phyloP scores from a whole-genome alignment of 2,113 vertebrate species.

The Azemiops feae region DNA sequence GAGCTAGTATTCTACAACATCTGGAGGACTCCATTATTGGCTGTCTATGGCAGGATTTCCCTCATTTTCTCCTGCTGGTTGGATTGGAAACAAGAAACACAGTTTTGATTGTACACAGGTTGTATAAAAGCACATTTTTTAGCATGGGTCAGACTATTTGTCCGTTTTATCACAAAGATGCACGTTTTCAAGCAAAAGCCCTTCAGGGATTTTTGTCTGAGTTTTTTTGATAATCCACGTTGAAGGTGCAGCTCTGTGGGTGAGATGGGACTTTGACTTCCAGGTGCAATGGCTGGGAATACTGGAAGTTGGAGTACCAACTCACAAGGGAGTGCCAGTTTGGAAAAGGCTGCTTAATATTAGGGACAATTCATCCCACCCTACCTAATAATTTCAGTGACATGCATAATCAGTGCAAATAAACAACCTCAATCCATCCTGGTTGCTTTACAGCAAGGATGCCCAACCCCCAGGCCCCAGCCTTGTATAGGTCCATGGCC shows the following conservation, averaged over 20 bases:
- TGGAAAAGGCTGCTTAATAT: not conserved
- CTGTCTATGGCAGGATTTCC: not conserved
- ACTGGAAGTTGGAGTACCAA: not conserved
- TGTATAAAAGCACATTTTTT: not conserved
- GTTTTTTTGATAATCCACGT: not conserved
- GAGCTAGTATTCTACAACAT: not conserved
- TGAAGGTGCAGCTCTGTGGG: not conserved
- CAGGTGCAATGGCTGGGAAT: not conserved
- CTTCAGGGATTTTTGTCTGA: not conserved
- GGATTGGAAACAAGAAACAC: not conserved
- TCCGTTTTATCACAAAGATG: not conserved
- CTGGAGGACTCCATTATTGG: not conserved
- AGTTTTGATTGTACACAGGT: not conserved
- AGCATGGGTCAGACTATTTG: not conserved
- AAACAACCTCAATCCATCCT: not conserved
- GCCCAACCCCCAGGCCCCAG: not conserved
- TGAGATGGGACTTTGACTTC: not conserved
- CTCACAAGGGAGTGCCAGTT: not conserved
- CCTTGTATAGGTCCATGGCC: too few species aligned
- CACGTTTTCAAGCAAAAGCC: not conserved
- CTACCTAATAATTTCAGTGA: not conserved
- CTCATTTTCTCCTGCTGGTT: not conserved
- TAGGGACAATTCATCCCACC: not conserved
- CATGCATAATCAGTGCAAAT: not conserved
- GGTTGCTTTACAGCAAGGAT: not conserved